phyloP scores from a whole-genome alignment of 2,113 vertebrate species.

The Tragulus kanchil region DNA sequence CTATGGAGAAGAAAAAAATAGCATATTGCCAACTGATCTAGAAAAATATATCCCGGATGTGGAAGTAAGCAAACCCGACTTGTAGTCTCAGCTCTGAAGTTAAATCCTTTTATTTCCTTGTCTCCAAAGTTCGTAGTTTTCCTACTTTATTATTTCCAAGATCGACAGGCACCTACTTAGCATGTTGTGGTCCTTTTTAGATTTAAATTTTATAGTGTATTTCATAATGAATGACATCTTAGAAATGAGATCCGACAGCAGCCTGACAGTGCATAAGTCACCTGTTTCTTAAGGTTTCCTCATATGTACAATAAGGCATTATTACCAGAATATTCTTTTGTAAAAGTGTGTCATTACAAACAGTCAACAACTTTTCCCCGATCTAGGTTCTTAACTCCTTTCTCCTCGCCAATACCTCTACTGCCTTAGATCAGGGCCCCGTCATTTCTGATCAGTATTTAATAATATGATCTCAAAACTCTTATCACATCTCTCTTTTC shows the following conservation, averaged over 20 bases:
- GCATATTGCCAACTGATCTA: neutral
- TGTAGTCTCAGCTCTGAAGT: neutral
- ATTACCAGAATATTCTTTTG: neutral
- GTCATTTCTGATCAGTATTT: neutral
- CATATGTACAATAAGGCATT: neutral
- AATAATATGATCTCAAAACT: neutral
- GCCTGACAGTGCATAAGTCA: neutral
- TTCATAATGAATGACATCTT: neutral
- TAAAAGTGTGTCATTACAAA: neutral
- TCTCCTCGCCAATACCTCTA: neutral
- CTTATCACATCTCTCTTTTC: neutral
- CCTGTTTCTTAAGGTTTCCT: neutral
- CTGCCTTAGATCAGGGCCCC: neutral
- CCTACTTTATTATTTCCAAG: neutral
- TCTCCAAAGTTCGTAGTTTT: neutral
- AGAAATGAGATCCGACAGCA: slow-evolving; percentile 25
- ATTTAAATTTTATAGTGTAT: neutral
- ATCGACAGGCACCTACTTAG: neutral
- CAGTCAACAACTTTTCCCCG: neutral
- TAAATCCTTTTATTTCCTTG: neutral
- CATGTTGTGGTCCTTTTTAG: neutral
- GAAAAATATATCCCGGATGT: neutral
- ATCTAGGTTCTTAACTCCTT: neutral
- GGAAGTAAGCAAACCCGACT: neutral
- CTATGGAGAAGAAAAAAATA: neutral